Base-by-base conservation (phyloP, 2,797 vertebrate species). In the Malacoraja senta region DNA sequence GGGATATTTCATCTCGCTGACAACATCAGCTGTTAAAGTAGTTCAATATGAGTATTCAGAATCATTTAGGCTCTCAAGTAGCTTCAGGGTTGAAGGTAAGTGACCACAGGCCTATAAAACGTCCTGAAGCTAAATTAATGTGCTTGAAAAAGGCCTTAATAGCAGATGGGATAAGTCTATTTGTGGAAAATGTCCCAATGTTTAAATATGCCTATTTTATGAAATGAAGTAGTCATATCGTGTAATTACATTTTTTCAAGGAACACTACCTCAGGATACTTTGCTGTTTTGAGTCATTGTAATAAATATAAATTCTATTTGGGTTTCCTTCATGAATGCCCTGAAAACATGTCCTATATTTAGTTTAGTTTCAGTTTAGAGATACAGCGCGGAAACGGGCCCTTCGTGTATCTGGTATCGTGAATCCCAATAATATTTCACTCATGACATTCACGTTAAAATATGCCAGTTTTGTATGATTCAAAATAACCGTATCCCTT, bases 51-150 rank as follows among this genome's bases (percentile, higher is more conserved):
- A 99, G 94, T 95, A 96, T 93, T 97, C 98, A 0, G 96, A 98
- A 95, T 95, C 96, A 95, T 99, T 99, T 96, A 99, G 98, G 95
- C 94, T 93, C 93, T 97, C 97, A 95, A 98, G 98, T 95, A 99
- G 98, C 95, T 99, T 99, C 95, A 96, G 94, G 68, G 96, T 99
- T 93, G 97, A 99, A 97, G 99, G 99, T 99, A 95, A 96, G 96
- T 94, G 94, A 94, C 93, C 71, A 77, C 93, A 3, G 7, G 19
- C 38, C 2, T 44, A 65, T 35, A 26, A 9, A 32, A 24, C n/a
- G 81, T 32, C 32, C 58, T 93, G n/a, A 26, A 12, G 8, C 10
- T 38, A n/a, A 63, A 74, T 8, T 8, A 32, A 93, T 79, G 63
- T n/a, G 13, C 15, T 83, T 79, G 35, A 38, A 38, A 38, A 38